Conservation (phyloP, 2,888 invertebrate species). For the Ophion costatus region DNA sequence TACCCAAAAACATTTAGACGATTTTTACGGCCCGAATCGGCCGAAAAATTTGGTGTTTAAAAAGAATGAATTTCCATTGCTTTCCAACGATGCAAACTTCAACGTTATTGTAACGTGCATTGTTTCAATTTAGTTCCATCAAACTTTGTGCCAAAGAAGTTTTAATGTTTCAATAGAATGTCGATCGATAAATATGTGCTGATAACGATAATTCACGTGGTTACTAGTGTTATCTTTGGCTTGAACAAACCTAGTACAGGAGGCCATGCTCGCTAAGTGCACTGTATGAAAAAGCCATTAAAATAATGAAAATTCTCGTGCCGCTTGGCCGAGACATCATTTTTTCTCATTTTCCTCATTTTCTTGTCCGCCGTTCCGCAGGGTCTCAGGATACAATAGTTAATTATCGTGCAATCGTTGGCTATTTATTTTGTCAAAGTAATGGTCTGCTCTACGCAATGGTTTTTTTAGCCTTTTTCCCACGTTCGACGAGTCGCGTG, state of each 20-base stretch:
- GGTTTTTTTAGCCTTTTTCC: neutral
- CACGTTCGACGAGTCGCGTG: neutral
- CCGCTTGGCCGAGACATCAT: neutral
- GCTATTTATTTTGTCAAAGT: conserved; percentile 5
- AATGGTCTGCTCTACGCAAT: conserved; percentile 24
- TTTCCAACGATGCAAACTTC: no score
- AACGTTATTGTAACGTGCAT: neutral
- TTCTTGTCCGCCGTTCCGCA: neutral
- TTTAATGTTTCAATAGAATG: neutral
- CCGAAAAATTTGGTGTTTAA: no score
- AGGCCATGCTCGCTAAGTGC: neutral
- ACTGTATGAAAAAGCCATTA: neutral
- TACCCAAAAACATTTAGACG: no score
- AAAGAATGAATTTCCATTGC: no score
- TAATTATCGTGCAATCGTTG: conserved; percentile 2
- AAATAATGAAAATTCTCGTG: conserved; percentile 31
- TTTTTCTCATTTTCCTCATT: conserved; percentile 19
- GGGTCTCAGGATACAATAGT: neutral
- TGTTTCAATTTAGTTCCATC: neutral
- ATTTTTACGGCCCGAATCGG: no score
- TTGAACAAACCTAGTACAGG: conserved; percentile 17
- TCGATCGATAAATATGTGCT: conserved; percentile 27
- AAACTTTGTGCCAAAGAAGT: neutral
- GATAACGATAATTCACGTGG: conserved; percentile 31
- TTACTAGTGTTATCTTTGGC: conserved; percentile 34